Base-by-base conservation (phyloP, 2,888 invertebrate species). In the Eupithecia pulchellata region DNA sequence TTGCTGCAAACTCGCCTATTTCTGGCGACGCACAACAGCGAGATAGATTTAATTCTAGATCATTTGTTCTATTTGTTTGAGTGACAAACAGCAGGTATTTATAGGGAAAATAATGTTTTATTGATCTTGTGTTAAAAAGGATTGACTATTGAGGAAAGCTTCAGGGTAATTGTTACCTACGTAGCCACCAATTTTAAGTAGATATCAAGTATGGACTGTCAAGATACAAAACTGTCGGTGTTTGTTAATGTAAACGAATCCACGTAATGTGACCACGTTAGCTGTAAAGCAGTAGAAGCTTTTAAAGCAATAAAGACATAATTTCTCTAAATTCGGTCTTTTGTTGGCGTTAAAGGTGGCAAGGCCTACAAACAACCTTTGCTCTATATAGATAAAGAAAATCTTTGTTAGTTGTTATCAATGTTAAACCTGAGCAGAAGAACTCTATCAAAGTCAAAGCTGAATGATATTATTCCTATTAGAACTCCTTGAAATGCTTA, bases 1-100 rank as follows among this genome's bases (percentile, higher is more conserved):
- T 93, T 93, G 90, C 89, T 86, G 88, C 91, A 92, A 91, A 91
- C 90, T 87, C 89, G 93, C 91, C 93, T 93, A 93, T 94, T 93
- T 93, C 89, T 88, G 91, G 92, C 84, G 86, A 82, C 82, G 88
- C 86, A 86, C 86, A 87, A 86, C 88, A 87, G 87, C 91, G 86
- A 89, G 90, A 90, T 91, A 89, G 86, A 88, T 89, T 91, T 89
- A 90, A 90, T 90, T 92, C 90, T 91, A 91, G 89, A 87, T 85
- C 88, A 86, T 83, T 83, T 82, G 80, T 81, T 82, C 83, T 70
- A 66, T 71, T 74, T 73, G 77, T 73, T 66, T 61, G 63, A 61
- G 61, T 61, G 25, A 58, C 34, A 34, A 58, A 57, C 57, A 29
- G 5, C 36, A 14, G 39, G 58, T 66, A 57, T 57, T 34, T 65